A percentile compares a stretch with the other conserved stretches of the same genome.
Conservation (phyloP, 2,888 invertebrate genomes). For the Sarcophaga carnaria region DNA sequence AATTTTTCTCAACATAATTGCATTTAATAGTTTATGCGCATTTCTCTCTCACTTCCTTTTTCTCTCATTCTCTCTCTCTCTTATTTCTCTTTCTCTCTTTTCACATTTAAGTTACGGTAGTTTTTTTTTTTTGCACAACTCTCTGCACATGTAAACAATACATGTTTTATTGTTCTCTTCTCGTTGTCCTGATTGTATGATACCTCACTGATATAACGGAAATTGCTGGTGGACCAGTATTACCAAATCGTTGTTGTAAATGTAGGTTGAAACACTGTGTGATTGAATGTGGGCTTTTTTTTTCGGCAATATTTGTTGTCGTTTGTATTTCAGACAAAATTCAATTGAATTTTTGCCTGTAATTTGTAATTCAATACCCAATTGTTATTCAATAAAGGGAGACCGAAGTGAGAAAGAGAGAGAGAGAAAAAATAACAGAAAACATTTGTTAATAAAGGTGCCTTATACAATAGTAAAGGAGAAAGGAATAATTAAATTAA, state of each 20-base stretch:
- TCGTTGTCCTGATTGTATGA: background rate
- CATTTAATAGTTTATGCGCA: slow-evolving; percentile 66
- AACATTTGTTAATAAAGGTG: too few relatives aligned
- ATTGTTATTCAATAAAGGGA: too few relatives aligned
- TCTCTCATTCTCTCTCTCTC: background rate
- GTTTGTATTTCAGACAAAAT: background rate
- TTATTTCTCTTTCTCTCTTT: slow-evolving; percentile 1
- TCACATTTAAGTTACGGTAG: background rate
- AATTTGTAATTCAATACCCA: too few relatives aligned
- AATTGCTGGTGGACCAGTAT: slow-evolving; percentile 39
- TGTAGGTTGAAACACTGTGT: background rate
- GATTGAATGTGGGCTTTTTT: background rate
- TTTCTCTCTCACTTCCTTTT: slow-evolving; percentile 39
- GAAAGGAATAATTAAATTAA: too few relatives aligned
- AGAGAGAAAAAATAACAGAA: too few relatives aligned
- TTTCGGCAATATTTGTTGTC: background rate
- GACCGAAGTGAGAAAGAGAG: too few relatives aligned
- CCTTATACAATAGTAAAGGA: too few relatives aligned
- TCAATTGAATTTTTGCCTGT: too few relatives aligned
- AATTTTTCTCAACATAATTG: slow-evolving; percentile 66
- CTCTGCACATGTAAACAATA: slow-evolving; percentile 6
- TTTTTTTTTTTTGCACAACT: background rate
- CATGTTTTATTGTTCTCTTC: slow-evolving; percentile 15
- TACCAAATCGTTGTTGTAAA: slow-evolving; percentile 30
- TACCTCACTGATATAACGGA: slow-evolving; percentile 34